phyloP scores from a whole-genome alignment of 2,113 vertebrate genomes.

The Pagrus major region DNA sequence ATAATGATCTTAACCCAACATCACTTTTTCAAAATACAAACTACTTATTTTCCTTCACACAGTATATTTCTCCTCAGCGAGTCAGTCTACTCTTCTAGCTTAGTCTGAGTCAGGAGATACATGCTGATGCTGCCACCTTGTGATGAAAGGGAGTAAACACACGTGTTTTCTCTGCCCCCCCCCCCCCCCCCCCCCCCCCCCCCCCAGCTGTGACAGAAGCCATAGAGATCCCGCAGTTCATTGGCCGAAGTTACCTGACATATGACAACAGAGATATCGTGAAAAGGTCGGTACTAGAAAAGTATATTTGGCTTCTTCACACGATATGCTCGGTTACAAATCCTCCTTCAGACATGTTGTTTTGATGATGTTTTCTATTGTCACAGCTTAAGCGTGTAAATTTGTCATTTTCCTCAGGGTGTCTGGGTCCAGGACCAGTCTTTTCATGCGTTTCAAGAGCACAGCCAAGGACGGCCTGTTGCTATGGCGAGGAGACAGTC shows the following conservation, averaged over 20 bases:
- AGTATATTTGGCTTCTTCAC: background rate
- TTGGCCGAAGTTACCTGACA: constrained; percentile 93
- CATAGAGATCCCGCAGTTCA: constrained; percentile 98
- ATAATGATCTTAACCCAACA: background rate
- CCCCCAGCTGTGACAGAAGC: constrained; percentile 91
- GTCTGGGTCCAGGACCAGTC: constrained; percentile 91
- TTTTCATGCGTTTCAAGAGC: constrained; percentile 97
- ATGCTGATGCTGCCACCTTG: constrained; percentile 50
- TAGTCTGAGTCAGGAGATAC: background rate
- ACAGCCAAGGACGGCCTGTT: constrained; percentile 91
- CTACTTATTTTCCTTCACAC: background rate
- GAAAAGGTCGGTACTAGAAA: constrained; percentile 87
- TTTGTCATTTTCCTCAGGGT: constrained; percentile 79
- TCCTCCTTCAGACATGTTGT: background rate
- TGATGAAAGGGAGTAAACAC: constrained; percentile 49
- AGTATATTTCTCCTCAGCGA: no score
- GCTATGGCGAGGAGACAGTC: constrained; percentile 94
- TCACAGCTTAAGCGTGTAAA: background rate
- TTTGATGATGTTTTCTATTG: background rate
- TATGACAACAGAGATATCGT: constrained; percentile 93
- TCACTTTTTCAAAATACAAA: background rate
- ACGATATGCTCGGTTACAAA: background rate
- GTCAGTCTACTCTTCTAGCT: background rate
- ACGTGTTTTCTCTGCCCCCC: constrained; percentile 56
- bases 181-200: constrained; percentile 64